A percentile compares a stretch with the other conserved stretches of the same genome.
phyloP scores from a whole-genome alignment of 2,113 vertebrate species.

The Genyomyrus donnyi region DNA sequence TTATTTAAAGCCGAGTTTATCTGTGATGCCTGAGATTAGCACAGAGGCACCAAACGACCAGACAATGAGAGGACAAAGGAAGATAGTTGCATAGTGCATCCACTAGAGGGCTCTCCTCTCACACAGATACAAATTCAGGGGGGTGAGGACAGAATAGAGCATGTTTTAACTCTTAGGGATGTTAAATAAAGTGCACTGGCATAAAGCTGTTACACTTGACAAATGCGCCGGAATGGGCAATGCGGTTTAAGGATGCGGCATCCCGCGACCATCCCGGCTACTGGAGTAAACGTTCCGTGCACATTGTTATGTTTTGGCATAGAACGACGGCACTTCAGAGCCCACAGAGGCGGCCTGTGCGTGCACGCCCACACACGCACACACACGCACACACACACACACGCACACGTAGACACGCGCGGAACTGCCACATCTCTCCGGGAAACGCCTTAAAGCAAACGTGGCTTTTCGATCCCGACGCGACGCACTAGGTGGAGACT shows the following conservation, averaged over 20 bases:
- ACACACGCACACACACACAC: not conserved
- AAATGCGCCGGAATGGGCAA: not conserved
- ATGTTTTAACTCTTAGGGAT: not conserved
- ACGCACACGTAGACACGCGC: not conserved
- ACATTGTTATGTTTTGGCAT: not conserved
- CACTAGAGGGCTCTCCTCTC: conserved; percentile 11
- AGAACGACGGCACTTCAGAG: not conserved
- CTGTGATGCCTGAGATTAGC: not conserved
- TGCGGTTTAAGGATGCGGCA: not conserved
- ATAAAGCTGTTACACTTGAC: not conserved
- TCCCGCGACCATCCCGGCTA: not conserved
- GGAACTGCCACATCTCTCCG: not conserved
- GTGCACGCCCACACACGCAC: not conserved
- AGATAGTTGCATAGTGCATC: not conserved
- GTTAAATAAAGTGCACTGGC: not conserved
- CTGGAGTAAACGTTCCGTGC: not conserved
- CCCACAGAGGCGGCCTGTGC: not conserved
- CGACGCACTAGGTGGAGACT: not conserved
- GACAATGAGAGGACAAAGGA: not conserved
- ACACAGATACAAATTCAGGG: not conserved
- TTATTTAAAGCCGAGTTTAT: not conserved
- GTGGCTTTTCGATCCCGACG: not conserved
- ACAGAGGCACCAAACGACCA: not conserved
- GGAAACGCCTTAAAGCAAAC: not conserved
- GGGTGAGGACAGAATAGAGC: not conserved